Base-by-base conservation (phyloP, 2,113 vertebrate genomes). In the Chascanopsetta lugubris region DNA sequence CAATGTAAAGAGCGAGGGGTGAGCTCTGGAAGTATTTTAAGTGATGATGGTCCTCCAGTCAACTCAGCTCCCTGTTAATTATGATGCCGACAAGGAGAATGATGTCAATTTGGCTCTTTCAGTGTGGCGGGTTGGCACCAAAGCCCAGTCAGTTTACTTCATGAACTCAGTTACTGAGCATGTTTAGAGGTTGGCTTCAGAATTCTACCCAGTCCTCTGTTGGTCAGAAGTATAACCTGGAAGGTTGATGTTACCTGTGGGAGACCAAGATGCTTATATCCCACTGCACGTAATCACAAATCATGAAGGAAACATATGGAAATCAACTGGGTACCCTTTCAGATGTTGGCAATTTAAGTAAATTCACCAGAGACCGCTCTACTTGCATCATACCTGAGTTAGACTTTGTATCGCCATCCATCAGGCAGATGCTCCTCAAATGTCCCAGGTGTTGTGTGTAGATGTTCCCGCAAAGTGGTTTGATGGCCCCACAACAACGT, bases 61-160 rank as follows among this genome's bases (percentile, higher is more conserved):
- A 21, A n/a, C 27, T 24, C 5, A 54, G 22, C 8, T 26, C 17
- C 18, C 32, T 48, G 21, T 42, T 38, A 58, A 25, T 49, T 60
- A 50, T n/a, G 22, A 53, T 34, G 59, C n/a, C 45, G n/a, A 50
- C 38, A 53, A 36, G 47, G 59, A 61, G n/a, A 38, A 24, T 30
- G 9, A 12, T 24, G 26, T 64, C 42, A 43, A 0, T 71, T 34
- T 36, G 22, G 18, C 29, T 27, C 30, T 51, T 36, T n/a, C 34
- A 38, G 24, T 3, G 53, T 30, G 13, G 29, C 27, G 21, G 29
- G 10, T 18, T 18, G 10, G 20, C 27, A 62, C 50, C 17, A 58
- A 62, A 43, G 20, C 46, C 21, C 27, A 53, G 0, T 53, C 8
- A 18, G 20, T 36, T 24, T 24, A 20, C 53, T 21, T 55, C 32